A percentile compares a stretch with the other conserved stretches of the same genome.
Evolutionary conservation across 2,888 invertebrate species (phyloP).

Genomic region (Cephus pulcher): DNA sequence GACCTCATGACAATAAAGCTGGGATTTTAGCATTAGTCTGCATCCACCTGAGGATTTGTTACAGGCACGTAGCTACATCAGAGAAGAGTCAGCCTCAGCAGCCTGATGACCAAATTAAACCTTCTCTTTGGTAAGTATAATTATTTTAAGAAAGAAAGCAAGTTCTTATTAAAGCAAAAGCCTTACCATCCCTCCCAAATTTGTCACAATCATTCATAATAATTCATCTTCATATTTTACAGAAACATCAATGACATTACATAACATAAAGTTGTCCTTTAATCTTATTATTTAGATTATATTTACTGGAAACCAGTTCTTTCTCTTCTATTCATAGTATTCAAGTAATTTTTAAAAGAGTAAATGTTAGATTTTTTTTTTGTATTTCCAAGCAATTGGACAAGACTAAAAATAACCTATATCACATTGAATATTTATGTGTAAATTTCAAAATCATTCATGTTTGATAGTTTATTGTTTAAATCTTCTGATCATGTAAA

Average conservation of each 20-base stretch:
- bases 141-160: not conserved
- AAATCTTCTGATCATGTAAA: conserved; percentile 13
- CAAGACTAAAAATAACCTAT: not conserved
- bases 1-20: conserved; percentile 39
- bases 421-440: not conserved
- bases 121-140: conserved; percentile 50
- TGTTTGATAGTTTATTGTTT: not conserved
- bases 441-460: not conserved
- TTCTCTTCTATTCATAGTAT: not conserved
- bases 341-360: not conserved
- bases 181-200: not conserved
- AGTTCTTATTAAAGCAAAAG: not conserved
- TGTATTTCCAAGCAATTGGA: not conserved
- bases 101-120: conserved; percentile 58
- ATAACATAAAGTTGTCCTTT: not conserved
- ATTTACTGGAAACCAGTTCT: not conserved
- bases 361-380: not conserved
- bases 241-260: not conserved
- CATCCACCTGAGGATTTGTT: conserved; percentile 75
- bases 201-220: not conserved
- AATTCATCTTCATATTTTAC: not conserved
- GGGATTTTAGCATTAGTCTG: conserved; percentile 63
- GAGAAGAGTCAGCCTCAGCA: conserved; percentile 57
- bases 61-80: conserved; percentile 68
- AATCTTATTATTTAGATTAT: not conserved